Conservation (phyloP, 2,797 vertebrate genomes). For the Myotis myotis region DNA sequence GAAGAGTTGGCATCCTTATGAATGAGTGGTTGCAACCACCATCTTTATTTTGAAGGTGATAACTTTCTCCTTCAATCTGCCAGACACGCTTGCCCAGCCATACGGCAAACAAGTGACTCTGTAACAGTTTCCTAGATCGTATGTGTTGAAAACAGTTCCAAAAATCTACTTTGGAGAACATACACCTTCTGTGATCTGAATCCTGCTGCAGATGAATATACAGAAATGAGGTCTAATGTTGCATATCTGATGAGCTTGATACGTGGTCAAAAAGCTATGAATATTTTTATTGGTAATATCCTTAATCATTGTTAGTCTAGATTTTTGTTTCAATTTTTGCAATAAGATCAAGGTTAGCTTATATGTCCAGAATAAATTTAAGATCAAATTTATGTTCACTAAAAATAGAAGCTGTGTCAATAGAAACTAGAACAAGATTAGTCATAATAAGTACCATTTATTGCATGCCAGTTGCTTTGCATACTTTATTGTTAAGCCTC, state of each 20-base stretch:
- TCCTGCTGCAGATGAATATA: background rate
- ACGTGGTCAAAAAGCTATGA: background rate
- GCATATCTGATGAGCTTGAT: background rate
- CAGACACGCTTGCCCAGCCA: background rate
- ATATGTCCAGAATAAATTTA: conserved; percentile 17
- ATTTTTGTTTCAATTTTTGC: conserved; percentile 37
- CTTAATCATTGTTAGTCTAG: background rate
- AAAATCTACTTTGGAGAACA: background rate
- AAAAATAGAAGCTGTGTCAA: conserved; percentile 1
- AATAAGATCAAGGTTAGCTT: background rate
- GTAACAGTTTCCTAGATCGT: conserved; percentile 12
- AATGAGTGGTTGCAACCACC: background rate
- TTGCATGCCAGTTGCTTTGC: background rate
- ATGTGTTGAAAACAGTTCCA: background rate
- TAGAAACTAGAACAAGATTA: conserved; percentile 11
- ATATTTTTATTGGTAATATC: background rate
- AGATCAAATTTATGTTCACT: conserved; percentile 39
- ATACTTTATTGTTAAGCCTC: background rate
- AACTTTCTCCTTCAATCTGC: background rate
- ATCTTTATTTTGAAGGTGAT: conserved; percentile 40
- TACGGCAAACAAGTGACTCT: background rate
- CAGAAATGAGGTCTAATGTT: background rate
- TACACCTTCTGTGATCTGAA: background rate
- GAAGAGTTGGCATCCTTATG: background rate
- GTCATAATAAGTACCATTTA: background rate